A percentile compares a stretch with the other conserved stretches of the same genome.
phyloP scores from a whole-genome alignment of 2,113 vertebrate species.

The Heterotilapia buettikoferi region DNA sequence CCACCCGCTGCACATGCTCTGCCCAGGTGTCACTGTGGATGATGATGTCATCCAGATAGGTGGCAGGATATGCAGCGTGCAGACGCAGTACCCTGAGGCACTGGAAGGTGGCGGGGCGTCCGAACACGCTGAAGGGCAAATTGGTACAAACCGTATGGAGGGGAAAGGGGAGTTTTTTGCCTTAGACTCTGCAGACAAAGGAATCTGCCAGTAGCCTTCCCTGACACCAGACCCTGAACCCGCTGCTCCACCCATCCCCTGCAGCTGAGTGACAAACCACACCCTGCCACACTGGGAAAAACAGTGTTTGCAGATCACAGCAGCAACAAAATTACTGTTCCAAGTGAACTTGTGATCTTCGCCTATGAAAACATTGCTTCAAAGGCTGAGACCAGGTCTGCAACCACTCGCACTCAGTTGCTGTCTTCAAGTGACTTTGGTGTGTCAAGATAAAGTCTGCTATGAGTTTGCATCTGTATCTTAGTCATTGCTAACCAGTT shows the following conservation, averaged over 20 bases:
- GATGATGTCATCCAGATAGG: not conserved
- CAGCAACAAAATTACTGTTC: not conserved
- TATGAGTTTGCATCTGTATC: not conserved
- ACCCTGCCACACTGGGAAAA: not conserved
- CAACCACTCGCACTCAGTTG: not conserved
- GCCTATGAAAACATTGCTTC: not conserved
- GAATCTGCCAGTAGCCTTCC: not conserved
- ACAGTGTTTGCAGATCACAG: not conserved
- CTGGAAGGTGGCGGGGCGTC: not conserved
- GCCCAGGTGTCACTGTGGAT: not conserved
- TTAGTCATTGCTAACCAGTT: not conserved
- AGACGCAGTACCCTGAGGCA: not conserved
- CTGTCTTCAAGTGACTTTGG: not conserved
- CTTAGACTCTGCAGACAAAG: not conserved
- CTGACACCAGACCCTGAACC: not conserved
- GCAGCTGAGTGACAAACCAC: not conserved
- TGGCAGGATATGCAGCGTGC: not conserved
- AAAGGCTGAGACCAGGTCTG: not conserved
- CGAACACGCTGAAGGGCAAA: rapidly evolving
- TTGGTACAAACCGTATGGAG: not conserved
- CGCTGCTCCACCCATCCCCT: not conserved
- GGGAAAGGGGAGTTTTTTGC: not conserved
- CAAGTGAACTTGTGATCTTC: not conserved
- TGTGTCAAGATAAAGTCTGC: not conserved
- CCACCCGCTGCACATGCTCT: not conserved